phyloP scores from a whole-genome alignment of 2,888 invertebrate genomes.

The Cetonia aurata region DNA sequence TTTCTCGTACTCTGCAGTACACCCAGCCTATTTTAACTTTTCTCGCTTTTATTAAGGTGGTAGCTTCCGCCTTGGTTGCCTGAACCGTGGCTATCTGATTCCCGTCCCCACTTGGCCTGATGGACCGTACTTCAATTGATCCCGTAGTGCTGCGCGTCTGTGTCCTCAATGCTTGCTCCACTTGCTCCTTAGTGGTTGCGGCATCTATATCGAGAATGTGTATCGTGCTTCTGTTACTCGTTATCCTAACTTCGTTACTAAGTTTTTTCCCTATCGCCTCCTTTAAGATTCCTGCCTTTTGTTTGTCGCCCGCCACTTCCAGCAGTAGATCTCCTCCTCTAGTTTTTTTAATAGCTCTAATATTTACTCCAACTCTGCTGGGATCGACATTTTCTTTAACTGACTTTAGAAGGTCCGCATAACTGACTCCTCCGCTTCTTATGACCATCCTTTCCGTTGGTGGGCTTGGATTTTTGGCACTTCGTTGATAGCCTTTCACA shows the following conservation, averaged over 20 bases:
- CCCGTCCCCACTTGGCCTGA: not conserved
- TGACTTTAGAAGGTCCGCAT: slow-evolving; percentile 13
- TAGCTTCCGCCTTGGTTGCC: not conserved
- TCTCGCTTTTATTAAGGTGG: not conserved
- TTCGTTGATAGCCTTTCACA: too few species aligned
- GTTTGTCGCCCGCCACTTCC: not conserved
- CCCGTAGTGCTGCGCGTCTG: not conserved
- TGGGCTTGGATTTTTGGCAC: too few species aligned
- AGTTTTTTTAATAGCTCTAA: not conserved
- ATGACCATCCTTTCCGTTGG: not conserved
- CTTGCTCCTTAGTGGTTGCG: not conserved
- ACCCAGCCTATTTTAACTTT: slow-evolving; percentile 2
- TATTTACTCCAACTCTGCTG: slow-evolving; percentile 4
- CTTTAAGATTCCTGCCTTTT: not conserved
- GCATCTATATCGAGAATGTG: not conserved
- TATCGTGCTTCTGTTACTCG: not conserved
- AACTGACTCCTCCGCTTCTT: not conserved
- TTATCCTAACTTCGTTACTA: not conserved
- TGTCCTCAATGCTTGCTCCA: not conserved
- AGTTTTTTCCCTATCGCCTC: not conserved
- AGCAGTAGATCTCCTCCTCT: slow-evolving; percentile 5
- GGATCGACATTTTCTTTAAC: slow-evolving; percentile 6
- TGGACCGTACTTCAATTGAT: not conserved
- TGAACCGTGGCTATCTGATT: slow-evolving; percentile 6
- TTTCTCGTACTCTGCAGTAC: slow-evolving; percentile 14